Conservation (phyloP, 2,888 invertebrate genomes). For the Leptopilina myrica region DNA sequence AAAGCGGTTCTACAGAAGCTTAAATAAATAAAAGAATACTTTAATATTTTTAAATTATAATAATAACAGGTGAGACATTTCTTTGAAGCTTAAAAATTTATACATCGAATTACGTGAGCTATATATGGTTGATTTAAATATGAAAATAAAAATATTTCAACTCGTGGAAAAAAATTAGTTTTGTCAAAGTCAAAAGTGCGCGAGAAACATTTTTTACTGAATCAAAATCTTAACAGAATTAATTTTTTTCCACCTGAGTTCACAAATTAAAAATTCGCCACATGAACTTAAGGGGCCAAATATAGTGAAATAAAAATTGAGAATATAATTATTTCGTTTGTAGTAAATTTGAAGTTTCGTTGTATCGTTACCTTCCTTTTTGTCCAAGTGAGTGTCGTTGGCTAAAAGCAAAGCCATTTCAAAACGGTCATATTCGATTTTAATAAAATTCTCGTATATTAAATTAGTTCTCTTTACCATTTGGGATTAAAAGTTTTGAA, state of each 20-base stretch:
- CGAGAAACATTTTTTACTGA: neutral
- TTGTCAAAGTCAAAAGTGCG: neutral
- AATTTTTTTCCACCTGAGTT: neutral
- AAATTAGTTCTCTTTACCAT: slow-evolving; percentile 50
- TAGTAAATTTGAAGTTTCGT: slow-evolving; percentile 54
- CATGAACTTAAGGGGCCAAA: slow-evolving; percentile 16
- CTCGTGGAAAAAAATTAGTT: neutral
- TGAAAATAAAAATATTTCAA: neutral
- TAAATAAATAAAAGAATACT: slow-evolving; percentile 39
- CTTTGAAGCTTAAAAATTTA: slow-evolving; percentile 38
- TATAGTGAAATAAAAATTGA: neutral
- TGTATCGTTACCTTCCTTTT: slow-evolving; percentile 73
- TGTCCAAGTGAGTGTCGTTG: slow-evolving; percentile 73
- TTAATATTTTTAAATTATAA: slow-evolving; percentile 28
- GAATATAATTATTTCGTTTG: neutral
- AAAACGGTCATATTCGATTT: slow-evolving; percentile 68
- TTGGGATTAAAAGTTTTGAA: slow-evolving; percentile 47
- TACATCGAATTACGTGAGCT: slow-evolving; percentile 34
- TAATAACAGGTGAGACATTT: slow-evolving; percentile 46
- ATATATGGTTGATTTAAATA: neutral
- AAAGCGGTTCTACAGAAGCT: slow-evolving; percentile 57
- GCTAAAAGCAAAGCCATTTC: slow-evolving; percentile 75
- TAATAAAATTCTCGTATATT: slow-evolving; percentile 49
- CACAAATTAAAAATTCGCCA: slow-evolving; percentile 1
- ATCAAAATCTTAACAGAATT: neutral